A percentile compares a stretch with the other conserved stretches of the same genome.
Evolutionary conservation across 2,113 vertebrate species (phyloP).

Genomic region (Barnardius zonarius): DNA sequence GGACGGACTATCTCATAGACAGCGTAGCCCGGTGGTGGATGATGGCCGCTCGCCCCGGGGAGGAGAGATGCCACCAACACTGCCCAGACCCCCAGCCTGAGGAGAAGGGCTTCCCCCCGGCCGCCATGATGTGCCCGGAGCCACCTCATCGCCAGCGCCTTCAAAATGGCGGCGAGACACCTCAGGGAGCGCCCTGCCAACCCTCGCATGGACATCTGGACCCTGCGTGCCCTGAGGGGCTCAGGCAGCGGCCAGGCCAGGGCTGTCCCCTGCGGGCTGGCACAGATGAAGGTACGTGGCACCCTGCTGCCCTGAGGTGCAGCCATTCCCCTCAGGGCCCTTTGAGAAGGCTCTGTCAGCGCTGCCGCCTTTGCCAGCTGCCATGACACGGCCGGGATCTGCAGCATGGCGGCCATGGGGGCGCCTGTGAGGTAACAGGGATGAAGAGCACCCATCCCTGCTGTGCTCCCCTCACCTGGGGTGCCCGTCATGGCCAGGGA

Average conservation of each 20-base stretch:
- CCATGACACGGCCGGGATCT: not conserved
- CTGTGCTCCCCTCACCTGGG: not conserved
- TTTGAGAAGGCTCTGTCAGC: not conserved
- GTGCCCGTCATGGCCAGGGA: accelerated
- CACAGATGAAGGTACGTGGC: accelerated
- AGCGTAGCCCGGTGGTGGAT: accelerated
- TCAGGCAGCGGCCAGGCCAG: accelerated
- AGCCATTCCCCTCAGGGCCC: not conserved
- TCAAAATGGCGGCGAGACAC: not conserved
- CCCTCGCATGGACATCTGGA: not conserved
- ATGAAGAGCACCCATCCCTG: not conserved
- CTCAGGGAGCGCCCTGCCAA: not conserved
- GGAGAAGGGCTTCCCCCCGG: not conserved
- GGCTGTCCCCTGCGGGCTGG: not conserved
- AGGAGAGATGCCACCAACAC: not conserved
- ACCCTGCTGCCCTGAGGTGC: not conserved
- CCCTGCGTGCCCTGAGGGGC: not conserved
- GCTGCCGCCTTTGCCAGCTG: not conserved
- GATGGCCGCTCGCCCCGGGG: not conserved
- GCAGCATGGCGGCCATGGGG: not conserved
- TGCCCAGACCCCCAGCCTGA: not conserved
- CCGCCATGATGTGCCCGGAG: not conserved
- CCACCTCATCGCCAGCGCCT: not conserved
- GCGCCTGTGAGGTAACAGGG: not conserved
- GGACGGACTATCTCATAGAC: constrained; percentile 42